Evolutionary conservation across 2,888 invertebrate genomes (phyloP), one percentile per base, ranked within the genome.

Genomic region (Leptinotarsa haldemani): DNA sequence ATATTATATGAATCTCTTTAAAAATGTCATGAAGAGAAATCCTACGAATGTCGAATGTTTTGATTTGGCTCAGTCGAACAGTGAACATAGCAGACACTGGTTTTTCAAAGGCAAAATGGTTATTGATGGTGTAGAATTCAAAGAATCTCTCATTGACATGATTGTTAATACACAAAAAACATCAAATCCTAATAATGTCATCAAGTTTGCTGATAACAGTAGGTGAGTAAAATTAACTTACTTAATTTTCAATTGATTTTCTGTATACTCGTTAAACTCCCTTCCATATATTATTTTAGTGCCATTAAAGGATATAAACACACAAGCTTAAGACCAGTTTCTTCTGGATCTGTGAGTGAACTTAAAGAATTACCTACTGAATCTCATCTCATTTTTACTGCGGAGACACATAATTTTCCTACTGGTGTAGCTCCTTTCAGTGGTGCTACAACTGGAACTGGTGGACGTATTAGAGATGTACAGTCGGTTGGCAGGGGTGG

Each of bases 41-140:
- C 99, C 99, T 22, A 98, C 98, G 0, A 97, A 96, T 85, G 98
- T 99, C 0, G 99, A 99, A 86, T 93, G 98, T 83, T 98, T 99
- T 88, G 99, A 99, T 89, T 91, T 99, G 80, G 99, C 99, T 3
- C 99, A 99, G 88, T 97, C 97, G 47, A 98, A 98, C 86, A 97
- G 98, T 87, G 99, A 99, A 86, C 99, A 99, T 87, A 97, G 97
- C 76, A 91, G 99, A 5, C 99, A 99, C 90, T 99, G 99, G 99
- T 99, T 99, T 89, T 99, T 99, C 88, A 96, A 96, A 89, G 98
- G 98, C 0, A 92, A 92, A 84, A 92, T 97, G 89, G 87, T 95
- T 66, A 90, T 98, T 65, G 95, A 98, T 88, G 96, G 95, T 0
- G 88, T 92, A 80, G 92, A 93, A 83, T 88, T 93, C 79, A 89